A percentile compares a stretch with the other conserved stretches of the same genome.
phyloP scores from a whole-genome alignment of 2,113 vertebrate genomes.

The Cyrtonyx montezumae region DNA sequence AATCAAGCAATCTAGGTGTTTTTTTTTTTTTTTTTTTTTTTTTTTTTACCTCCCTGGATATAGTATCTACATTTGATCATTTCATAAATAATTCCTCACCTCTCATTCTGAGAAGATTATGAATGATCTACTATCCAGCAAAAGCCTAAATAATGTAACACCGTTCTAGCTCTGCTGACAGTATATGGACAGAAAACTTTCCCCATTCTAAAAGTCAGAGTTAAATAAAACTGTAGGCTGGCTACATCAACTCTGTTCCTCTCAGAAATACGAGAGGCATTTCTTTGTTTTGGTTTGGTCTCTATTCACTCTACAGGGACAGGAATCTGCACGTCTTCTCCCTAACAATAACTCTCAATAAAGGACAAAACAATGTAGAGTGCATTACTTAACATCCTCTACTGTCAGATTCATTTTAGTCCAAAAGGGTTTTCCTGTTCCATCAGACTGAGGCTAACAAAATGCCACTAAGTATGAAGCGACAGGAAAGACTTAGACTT shows the following conservation, averaged over 20 bases:
- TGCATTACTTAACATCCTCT: not conserved
- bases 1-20: not conserved
- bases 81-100: conserved; percentile 28
- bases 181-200: accelerated
- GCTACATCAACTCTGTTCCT: accelerated
- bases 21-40: not conserved
- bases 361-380: not conserved
- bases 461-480: not conserved
- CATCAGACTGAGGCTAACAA: not conserved
- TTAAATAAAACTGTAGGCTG: not conserved
- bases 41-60: not conserved
- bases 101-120: not conserved
- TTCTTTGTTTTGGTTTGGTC: not conserved
- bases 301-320: not conserved
- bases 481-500: not conserved
- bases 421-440: not conserved
- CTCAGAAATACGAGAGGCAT: not conserved
- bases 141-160: not conserved
- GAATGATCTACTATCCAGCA: not conserved
- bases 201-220: not conserved
- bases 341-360: not conserved
- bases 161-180: not conserved
- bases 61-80: not conserved
- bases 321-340: not conserved
- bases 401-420: not conserved